Evolutionary conservation across 2,888 invertebrate genomes (phyloP).

Genomic region (Nomada flava): DNA sequence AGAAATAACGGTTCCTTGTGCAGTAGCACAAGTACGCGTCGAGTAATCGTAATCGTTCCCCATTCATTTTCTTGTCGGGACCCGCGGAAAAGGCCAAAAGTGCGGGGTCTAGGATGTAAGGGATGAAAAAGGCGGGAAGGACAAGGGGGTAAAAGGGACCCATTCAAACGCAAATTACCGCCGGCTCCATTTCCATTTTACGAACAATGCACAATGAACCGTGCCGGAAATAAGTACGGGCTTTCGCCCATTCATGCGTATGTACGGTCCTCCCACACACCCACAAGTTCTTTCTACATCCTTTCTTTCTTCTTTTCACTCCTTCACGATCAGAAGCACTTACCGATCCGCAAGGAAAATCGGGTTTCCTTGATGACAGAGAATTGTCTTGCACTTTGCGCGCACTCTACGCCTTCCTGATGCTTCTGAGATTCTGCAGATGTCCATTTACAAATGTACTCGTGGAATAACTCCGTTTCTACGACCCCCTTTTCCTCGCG

Average conservation of each 20-base stretch:
- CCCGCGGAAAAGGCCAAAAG: conserved; percentile 37
- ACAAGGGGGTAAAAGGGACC: conserved; percentile 52
- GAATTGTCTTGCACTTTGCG: conserved; percentile 49
- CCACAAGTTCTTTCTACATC: no score
- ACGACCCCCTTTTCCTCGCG: background rate
- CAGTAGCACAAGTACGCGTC: background rate
- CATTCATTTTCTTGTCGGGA: conserved; percentile 24
- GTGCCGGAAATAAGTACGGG: conserved; percentile 68
- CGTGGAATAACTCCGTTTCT: conserved; percentile 5
- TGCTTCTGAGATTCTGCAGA: conserved; percentile 1
- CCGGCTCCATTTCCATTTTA: conserved; percentile 68
- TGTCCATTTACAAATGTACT: conserved; percentile 23
- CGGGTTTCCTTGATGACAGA: conserved; percentile 43
- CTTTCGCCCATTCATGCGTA: conserved; percentile 59
- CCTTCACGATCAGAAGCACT: conserved; percentile 47
- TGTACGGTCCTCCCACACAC: conserved; percentile 32
- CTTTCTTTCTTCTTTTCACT: background rate
- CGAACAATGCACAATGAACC: conserved; percentile 67
- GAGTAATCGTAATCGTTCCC: conserved; percentile 18
- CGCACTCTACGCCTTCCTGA: conserved; percentile 1
- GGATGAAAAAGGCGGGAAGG: conserved; percentile 57
- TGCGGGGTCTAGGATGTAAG: conserved; percentile 29
- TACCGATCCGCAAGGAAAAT: conserved; percentile 30
- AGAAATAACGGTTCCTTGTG: background rate
- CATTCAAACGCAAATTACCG: conserved; percentile 71